Evolutionary conservation across 1,140 invertebrate species (phyloP).

Genomic region (Drosophila triauraria): DNA sequence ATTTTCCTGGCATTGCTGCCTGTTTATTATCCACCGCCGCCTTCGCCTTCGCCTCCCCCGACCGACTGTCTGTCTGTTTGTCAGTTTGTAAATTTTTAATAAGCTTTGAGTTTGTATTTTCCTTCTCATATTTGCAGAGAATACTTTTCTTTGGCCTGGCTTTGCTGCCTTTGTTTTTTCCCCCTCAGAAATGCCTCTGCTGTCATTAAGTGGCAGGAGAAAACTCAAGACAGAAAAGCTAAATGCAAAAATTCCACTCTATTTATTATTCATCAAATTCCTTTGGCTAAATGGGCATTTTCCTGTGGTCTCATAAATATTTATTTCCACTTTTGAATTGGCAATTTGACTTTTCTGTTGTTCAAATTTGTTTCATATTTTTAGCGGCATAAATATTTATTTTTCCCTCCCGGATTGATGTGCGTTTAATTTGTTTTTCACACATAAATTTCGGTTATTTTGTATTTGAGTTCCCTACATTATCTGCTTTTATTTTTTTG

Average conservation of each 20-base stretch:
- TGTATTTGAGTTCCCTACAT: slow-evolving; percentile 2
- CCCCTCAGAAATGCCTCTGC: slow-evolving; percentile 24
- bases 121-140: slow-evolving; percentile 16
- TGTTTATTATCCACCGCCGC: slow-evolving; percentile 49
- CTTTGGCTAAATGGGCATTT: slow-evolving; percentile 34
- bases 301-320: slow-evolving; percentile 47
- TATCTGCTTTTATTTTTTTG: slow-evolving; percentile 6
- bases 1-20: slow-evolving; percentile 60
- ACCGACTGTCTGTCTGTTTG: slow-evolving; percentile 39
- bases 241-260: slow-evolving; percentile 14
- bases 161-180: slow-evolving; percentile 6
- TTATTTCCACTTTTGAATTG: slow-evolving; percentile 47
- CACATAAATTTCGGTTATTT: slow-evolving; percentile 1
- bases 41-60: not conserved
- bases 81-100: slow-evolving; percentile 76
- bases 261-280: slow-evolving; percentile 53
- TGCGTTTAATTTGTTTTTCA: slow-evolving; percentile 2
- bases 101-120: slow-evolving; percentile 61
- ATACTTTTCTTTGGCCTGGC: slow-evolving; percentile 27
- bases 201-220: slow-evolving; percentile 28
- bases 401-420: slow-evolving; percentile 1
- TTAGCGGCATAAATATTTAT: slow-evolving; percentile 11
- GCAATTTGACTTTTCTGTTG: slow-evolving; percentile 12
- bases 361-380: slow-evolving; percentile 26
- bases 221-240: slow-evolving; percentile 3